These are phyloP conservation scores for Pomatorhinus ruficollis DNA, from an alignment of 2,113 vertebrate species.

Conservation along the genomic window DNA sequence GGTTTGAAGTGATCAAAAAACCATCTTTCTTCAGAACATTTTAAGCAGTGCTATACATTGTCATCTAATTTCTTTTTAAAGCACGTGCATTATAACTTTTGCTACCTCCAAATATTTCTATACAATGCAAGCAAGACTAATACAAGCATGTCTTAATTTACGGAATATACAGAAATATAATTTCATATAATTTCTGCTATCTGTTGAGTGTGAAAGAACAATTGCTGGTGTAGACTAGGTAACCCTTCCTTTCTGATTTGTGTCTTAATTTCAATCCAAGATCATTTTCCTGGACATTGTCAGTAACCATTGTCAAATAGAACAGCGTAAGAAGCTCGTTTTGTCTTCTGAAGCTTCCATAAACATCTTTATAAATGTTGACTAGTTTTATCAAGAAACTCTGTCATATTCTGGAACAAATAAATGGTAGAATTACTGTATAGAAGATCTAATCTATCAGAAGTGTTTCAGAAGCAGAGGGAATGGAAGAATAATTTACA, in stretches of 20 bases:
- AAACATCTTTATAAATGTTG: not conserved
- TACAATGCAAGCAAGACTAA: not conserved
- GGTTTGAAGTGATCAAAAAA: not conserved
- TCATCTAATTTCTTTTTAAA: not conserved
- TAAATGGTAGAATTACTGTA: not conserved
- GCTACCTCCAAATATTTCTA: not conserved
- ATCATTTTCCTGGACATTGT: not conserved
- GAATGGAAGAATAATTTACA: not conserved
- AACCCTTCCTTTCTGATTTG: not conserved
- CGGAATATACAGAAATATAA: not conserved
- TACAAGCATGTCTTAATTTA: not conserved
- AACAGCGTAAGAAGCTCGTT: not conserved
- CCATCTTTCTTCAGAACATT: not conserved
- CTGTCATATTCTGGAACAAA: not conserved
- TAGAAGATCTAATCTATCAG: not conserved
- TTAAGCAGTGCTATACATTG: not conserved
- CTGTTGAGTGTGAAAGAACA: not conserved
- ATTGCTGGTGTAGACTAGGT: not conserved
- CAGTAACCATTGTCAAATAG: not conserved
- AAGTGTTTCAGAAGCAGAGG: not conserved
- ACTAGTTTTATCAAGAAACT: not conserved
- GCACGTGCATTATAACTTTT: not conserved
- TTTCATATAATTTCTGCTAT: not conserved
- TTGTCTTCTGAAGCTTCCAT: not conserved
- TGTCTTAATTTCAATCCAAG: not conserved